Evolutionary conservation across 2,888 invertebrate genomes (phyloP).

Genomic region (Watsonalla binaria): DNA sequence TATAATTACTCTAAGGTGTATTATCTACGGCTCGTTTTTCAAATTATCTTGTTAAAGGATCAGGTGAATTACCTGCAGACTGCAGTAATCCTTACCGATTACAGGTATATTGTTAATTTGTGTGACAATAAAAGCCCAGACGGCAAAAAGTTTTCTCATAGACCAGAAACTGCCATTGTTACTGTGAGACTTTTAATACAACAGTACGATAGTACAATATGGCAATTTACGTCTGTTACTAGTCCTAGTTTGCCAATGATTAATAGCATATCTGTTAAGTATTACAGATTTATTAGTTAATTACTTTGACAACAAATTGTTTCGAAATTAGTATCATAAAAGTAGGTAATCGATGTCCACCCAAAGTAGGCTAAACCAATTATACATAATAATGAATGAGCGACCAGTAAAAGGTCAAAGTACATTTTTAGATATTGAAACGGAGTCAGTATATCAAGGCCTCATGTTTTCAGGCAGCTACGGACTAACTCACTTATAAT

Average conservation of each 20-base stretch:
- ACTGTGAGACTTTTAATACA: neutral
- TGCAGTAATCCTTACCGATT: slow-evolving; percentile 3
- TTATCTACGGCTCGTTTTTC: slow-evolving; percentile 3
- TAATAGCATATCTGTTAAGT: neutral
- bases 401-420: slow-evolving; percentile 69
- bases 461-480: slow-evolving; percentile 58
- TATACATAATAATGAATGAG: slow-evolving; percentile 47
- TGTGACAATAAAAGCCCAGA: neutral
- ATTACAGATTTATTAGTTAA: no score
- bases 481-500: slow-evolving; percentile 31
- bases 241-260: neutral
- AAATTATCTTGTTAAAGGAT: slow-evolving; percentile 3
- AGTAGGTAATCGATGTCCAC: slow-evolving; percentile 6
- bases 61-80: neutral
- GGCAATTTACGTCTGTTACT: neutral
- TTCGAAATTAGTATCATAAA: neutral
- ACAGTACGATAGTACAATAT: neutral
- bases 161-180: slow-evolving; percentile 1
- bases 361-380: slow-evolving; percentile 31
- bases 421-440: slow-evolving; percentile 67
- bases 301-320: no score
- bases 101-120: slow-evolving; percentile 3
- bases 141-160: neutral
- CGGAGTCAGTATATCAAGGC: slow-evolving; percentile 75
- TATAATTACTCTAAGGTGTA: no score